These are phyloP conservation scores for Chelidonichthys spinosus DNA, from an alignment of 2,797 vertebrate genomes.

Conservation along the genomic window DNA sequence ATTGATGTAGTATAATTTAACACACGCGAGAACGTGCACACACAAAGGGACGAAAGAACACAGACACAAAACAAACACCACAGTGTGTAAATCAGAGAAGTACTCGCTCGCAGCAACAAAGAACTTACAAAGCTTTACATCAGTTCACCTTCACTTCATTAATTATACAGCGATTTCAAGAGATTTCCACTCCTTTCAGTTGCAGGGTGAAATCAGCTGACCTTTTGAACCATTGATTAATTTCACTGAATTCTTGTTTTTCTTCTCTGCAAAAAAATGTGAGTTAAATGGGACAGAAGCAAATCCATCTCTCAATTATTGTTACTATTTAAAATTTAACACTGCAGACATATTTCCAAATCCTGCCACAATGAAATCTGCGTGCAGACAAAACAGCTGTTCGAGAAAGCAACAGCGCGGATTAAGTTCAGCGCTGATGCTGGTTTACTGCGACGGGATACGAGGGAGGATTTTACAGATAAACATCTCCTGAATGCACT, in stretches of 20 bases:
- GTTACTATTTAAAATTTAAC: background rate
- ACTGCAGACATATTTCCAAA: background rate
- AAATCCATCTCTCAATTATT: background rate
- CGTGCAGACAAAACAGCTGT: background rate
- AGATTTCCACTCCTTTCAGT: background rate
- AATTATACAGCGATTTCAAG: slow-evolving; percentile 9
- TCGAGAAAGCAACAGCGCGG: background rate
- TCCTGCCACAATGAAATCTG: background rate
- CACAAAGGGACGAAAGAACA: slow-evolving; percentile 1
- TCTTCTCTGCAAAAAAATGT: background rate
- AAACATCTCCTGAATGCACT: slow-evolving; percentile 3
- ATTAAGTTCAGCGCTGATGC: background rate
- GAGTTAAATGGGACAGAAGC: background rate
- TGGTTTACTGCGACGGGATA: background rate
- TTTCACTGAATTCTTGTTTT: background rate
- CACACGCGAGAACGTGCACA: background rate
- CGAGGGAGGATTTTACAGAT: slow-evolving; percentile 1
- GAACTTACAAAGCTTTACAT: slow-evolving; percentile 34
- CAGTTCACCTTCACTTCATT: background rate
- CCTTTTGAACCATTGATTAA: background rate
- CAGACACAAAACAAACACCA: slow-evolving; percentile 25
- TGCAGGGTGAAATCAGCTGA: background rate
- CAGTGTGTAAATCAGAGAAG: slow-evolving; percentile 27
- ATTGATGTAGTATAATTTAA: slow-evolving; percentile 42
- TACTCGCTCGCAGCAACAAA: slow-evolving; percentile 18